phyloP scores from a whole-genome alignment of 2,888 invertebrate species.

The Oithona nana region DNA sequence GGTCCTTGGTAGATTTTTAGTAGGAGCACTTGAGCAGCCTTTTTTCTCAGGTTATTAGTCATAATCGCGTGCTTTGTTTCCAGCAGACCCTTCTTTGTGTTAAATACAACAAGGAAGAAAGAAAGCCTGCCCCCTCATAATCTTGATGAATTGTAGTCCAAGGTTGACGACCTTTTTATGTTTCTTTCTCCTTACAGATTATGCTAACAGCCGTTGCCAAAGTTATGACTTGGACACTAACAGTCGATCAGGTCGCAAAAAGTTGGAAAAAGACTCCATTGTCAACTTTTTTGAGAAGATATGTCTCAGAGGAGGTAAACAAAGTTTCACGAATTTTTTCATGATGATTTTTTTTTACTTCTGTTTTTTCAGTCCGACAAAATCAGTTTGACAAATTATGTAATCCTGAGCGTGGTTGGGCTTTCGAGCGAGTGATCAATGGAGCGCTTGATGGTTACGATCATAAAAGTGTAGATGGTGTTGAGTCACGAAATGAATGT shows the following conservation, averaged over 20 bases:
- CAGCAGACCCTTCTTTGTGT: too few species aligned
- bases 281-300: slow-evolving; percentile 30
- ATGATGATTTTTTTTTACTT: too few species aligned
- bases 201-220: slow-evolving; percentile 28
- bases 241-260: slow-evolving; percentile 24
- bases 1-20: too few species aligned
- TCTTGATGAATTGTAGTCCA: slow-evolving; percentile 21
- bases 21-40: too few species aligned
- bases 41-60: too few species aligned
- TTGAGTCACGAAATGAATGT: slow-evolving; percentile 30
- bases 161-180: slow-evolving; percentile 1
- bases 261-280: slow-evolving; percentile 25
- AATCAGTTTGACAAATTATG: slow-evolving; percentile 27
- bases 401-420: slow-evolving; percentile 30
- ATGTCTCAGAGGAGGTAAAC: slow-evolving; percentile 28
- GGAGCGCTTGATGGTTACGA: slow-evolving; percentile 30
- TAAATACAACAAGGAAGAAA: too few species aligned
- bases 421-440: slow-evolving; percentile 34
- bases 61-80: too few species aligned
- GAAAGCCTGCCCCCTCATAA: too few species aligned
- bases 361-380: slow-evolving; percentile 1
- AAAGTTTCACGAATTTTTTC: too few species aligned
- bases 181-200: slow-evolving; percentile 24
- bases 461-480: slow-evolving; percentile 27
- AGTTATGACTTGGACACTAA: slow-evolving; percentile 27